Evolutionary conservation across 2,888 invertebrate genomes (phyloP), one percentile per base, ranked within the genome.

Genomic region (Ryuthela nishihirai): DNA sequence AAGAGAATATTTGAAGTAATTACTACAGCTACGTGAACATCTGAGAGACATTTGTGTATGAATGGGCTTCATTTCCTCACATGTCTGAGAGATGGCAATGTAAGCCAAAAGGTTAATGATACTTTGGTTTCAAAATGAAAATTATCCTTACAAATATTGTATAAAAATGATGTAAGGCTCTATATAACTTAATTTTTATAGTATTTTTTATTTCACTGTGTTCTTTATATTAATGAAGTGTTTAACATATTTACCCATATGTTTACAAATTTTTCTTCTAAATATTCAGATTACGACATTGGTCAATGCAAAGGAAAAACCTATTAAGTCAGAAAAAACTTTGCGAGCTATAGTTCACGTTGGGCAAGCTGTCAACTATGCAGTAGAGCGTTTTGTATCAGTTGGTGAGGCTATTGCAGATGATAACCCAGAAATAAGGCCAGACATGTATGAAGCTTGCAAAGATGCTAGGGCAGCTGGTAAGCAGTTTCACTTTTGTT

Each of bases 391-490:
- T 69, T 98, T 99, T 80, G 95, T 97, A 69, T 89, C 93, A 38
- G 97, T 99, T 66, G 98, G 98, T 38, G 97, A 98, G 78, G 90
- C 94, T 70, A 98, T 99, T 73, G 98, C 95, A 42, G 95, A 95
- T 77, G 95, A 97, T 79, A 95, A 98, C 80, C 87, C 87, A 25
- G 97, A 98, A 77, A 92, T 99, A 68, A 86, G 92, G 69, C 86
- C 88, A 72, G 95, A 95, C 75, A 98, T 99, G 97, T 94, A 90
- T 75, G 91, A 95, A 70, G 97, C 98, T 23, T 99, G 98, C 78
- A 91, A 90, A 73, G 97, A 98, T 74, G 97, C 98, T 15, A 80
- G 95, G 69, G 83, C 88, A 71, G 95, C 97, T 21, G 97, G 98
- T 94, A 75, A 76, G 76, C 73, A 29, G 25, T 36, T 46, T 25